Conservation (phyloP, 2,113 vertebrate genomes). For the Pygoscelis adeliae region DNA sequence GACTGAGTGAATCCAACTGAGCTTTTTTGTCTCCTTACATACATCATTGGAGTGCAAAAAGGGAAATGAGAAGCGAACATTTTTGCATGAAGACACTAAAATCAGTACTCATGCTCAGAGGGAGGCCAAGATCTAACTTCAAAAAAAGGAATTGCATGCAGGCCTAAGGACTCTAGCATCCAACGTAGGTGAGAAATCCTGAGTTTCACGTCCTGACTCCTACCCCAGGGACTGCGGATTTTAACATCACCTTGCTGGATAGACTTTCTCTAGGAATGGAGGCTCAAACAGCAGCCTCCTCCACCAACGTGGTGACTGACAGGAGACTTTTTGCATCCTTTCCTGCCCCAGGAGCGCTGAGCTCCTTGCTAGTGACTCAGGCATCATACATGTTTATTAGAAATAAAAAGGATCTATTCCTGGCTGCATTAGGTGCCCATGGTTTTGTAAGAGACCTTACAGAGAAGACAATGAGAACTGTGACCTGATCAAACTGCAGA, state of each 20-base stretch:
- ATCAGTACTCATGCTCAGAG: neutral
- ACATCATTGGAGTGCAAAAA: neutral
- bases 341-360: neutral
- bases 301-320: rapidly evolving
- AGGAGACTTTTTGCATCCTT: neutral
- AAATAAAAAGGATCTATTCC: neutral
- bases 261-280: neutral
- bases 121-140: neutral
- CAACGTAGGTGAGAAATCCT: rapidly evolving
- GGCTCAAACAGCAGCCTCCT: neutral
- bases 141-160: neutral
- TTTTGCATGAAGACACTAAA: neutral
- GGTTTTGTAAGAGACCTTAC: neutral
- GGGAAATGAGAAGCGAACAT: neutral
- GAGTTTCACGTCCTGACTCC: neutral
- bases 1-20: neutral
- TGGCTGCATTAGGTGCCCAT: neutral
- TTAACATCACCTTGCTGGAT: neutral
- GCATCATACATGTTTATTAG: rapidly evolving
- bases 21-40: neutral
- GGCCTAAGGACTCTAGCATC: neutral
- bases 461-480: neutral
- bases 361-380: neutral
- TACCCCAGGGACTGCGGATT: rapidly evolving
- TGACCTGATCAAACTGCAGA: neutral